Base-by-base conservation (phyloP, 1,140 invertebrate species). In the Lanistes nyassanus region DNA sequence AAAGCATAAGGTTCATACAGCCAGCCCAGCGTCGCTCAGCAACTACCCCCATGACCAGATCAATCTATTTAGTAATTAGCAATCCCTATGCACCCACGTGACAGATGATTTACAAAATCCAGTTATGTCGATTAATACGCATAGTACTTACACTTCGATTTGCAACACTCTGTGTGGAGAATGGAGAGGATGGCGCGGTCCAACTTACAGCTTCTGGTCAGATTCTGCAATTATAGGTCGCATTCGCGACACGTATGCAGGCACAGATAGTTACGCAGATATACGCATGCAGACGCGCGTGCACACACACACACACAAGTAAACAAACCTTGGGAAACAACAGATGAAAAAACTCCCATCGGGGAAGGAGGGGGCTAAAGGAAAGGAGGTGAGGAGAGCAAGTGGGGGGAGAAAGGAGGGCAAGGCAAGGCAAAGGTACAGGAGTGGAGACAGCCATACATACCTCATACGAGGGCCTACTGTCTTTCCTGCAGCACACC, bases 221-320 rank as follows among this genome's bases (percentile, higher is more conserved):
- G 9, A 65, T 29, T 31, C 56, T 60, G n/a, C 31, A 26, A 26
- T 7, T 23, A 26, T 23, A 26, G 0, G n/a, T 55, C 53, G 13
- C 53, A 16, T n/a, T 55, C 53, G 13, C 53, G 9, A 66, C 66
- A 68, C 39, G 53, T 29, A 68, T 39, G 34, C 39, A 51, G 37
- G 19, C 66, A 68, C 66, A 19, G 11, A 68, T 23, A 26, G n/a
- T 31, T 21, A 53, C 37, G 51, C 5, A 68, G 1, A 68, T 39
- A 68, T 23, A 68, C 66, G 29, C 66, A 68, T 39, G 29, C 66
- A 68, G 37, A 51, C 66, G 31, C 66, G 47, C 36, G 51, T 39
- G 26, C 66, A 42, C 39, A 68, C 66, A 42, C 39, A 68, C 36
- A 66, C 64, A 66, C 34, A 37, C 16, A 66, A 23, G n/a, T 26